Base-by-base conservation (phyloP, 2,797 vertebrate genomes). In the Leptoclinus maculatus region DNA sequence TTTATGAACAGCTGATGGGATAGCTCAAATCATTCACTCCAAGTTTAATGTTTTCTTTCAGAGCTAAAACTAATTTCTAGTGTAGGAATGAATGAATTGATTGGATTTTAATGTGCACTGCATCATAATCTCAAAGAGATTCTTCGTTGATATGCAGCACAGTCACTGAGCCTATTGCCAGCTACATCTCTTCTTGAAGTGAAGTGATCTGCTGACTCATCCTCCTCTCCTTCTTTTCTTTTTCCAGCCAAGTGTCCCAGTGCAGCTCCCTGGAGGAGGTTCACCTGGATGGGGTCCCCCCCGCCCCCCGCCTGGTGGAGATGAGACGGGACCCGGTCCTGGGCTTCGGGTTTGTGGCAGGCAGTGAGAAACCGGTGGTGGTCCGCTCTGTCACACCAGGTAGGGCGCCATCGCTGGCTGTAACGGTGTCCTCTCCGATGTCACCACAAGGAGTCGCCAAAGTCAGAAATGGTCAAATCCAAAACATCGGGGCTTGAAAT, bases 371-470 rank as follows among this genome's bases (percentile, higher is more conserved):
- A 84, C 98, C 98, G 0, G 97, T 99, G 91, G 97, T 99, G 76
- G 97, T 99, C 73, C 97, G 98, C 73, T 99, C 98, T 4, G 97
- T 99, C 83, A 99, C 98, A 21, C 97, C 98, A 95, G 98, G 98
- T 99, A 84, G 29, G 29, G 80, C 43, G 10, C 45, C 45, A 14
- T 25, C 41, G 19, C 17, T 32, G 32, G 5, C 58, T 62, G 3
- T 49, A 10, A 16, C 27, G n/a, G 2, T 5, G 16, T 59, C n/a
- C 19, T n/a, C 12, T 51, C 5, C 16, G 10, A 59, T 41, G 7
- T 45, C 2, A 23, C 57, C 57, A 36, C 68, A 34, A 3, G 56
- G 57, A 27, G 36, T 7, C 23, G 1, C n/a, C 23, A 21, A 29
- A 21, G 38, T 32, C 23, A 34, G 19, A 43, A 1, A 43, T 41